These are phyloP conservation scores for Epirrita christyi DNA, from an alignment of 2,888 invertebrate species.

Conservation along the genomic window DNA sequence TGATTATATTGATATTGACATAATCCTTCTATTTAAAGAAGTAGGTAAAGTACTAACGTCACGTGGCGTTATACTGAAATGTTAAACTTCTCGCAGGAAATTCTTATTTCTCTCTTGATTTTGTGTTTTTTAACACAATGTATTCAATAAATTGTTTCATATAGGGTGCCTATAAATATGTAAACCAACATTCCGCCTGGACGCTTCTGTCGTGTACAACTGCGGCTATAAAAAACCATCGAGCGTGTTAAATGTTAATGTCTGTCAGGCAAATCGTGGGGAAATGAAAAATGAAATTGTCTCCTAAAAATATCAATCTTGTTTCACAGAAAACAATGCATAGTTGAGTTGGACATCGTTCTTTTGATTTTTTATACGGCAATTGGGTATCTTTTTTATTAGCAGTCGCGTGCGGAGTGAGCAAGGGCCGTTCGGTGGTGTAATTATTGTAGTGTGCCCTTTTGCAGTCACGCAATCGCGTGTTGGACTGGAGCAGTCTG, in stretches of 20 bases:
- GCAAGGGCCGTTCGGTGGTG: constrained; percentile 63
- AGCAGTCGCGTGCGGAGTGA: constrained; percentile 69
- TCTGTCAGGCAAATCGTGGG: constrained; percentile 40
- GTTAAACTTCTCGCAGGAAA: too few relatives aligned
- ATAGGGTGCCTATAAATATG: constrained; percentile 10
- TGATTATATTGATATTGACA: too few relatives aligned
- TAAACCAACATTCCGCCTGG: constrained; percentile 20
- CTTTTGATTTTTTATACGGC: constrained; percentile 53
- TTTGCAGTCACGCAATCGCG: constrained; percentile 74
- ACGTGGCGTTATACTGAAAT: too few relatives aligned
- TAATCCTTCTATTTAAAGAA: too few relatives aligned
- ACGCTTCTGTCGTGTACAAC: constrained; percentile 29
- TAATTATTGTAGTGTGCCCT: constrained; percentile 72
- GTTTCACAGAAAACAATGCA: constrained; percentile 40
- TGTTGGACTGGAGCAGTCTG: constrained; percentile 41
- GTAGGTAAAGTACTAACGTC: too few relatives aligned
- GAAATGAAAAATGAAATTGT: constrained; percentile 43
- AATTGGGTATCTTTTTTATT: constrained; percentile 60
- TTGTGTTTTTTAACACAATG: not conserved
- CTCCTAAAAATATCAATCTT: constrained; percentile 49
- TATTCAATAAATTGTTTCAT: not conserved
- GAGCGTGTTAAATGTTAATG: constrained; percentile 42
- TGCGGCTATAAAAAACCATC: constrained; percentile 40
- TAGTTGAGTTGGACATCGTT: constrained; percentile 41
- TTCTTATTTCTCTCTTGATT: not conserved